Evolutionary conservation across 2,888 invertebrate genomes (phyloP).

Genomic region (Mythimna ferrago): DNA sequence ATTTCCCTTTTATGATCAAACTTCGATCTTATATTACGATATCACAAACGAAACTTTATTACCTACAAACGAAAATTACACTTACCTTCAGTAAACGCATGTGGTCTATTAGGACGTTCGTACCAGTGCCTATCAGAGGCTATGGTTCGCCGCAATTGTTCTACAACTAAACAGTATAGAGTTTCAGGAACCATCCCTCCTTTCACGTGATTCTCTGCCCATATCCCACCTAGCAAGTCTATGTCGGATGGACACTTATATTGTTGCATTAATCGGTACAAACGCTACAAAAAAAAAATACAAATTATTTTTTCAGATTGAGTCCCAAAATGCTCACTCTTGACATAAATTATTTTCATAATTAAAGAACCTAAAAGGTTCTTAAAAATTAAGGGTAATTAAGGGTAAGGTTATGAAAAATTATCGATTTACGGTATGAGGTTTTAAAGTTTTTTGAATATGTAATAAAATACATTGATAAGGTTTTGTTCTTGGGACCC

Average conservation of each 20-base stretch:
- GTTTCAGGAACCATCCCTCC: constrained; percentile 96
- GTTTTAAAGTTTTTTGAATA: too few species aligned
- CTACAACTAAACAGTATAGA: constrained; percentile 95
- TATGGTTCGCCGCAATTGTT: constrained; percentile 93
- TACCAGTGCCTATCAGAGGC: constrained; percentile 92
- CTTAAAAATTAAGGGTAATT: too few species aligned
- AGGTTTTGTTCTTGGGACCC: too few species aligned
- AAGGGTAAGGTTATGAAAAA: too few species aligned
- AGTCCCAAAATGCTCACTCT: too few species aligned
- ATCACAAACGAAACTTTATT: not conserved
- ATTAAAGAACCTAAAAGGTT: too few species aligned
- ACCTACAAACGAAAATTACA: not conserved
- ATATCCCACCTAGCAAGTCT: constrained; percentile 95
- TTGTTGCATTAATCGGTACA: constrained; percentile 59
- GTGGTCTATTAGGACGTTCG: constrained; percentile 65
- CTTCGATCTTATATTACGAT: too few species aligned
- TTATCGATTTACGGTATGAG: too few species aligned
- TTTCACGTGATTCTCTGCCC: constrained; percentile 94
- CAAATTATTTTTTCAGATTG: too few species aligned
- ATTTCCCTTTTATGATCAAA: too few species aligned
- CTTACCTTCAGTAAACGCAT: constrained; percentile 71
- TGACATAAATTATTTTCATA: too few species aligned
- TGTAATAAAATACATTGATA: too few species aligned
- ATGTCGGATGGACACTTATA: constrained; percentile 93
- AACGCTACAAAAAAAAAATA: constrained; percentile 35